phyloP scores from a whole-genome alignment of 2,797 vertebrate species.

The Ara ararauna region DNA sequence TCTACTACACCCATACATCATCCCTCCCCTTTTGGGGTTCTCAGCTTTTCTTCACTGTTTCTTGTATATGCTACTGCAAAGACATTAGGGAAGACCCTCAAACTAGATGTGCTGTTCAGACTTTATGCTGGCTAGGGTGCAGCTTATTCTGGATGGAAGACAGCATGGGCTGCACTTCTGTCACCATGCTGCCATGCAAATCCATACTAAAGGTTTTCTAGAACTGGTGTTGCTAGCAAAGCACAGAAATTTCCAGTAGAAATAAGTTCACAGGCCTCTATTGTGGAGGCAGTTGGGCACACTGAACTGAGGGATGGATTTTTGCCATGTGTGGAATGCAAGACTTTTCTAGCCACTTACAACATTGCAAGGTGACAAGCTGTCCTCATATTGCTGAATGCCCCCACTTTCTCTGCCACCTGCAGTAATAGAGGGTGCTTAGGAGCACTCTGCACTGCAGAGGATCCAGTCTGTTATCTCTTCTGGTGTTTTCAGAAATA shows the following conservation, averaged over 20 bases:
- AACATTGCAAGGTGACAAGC: background rate
- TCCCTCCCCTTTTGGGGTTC: background rate
- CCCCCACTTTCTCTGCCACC: background rate
- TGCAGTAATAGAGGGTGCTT: background rate
- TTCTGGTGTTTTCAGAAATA: slow-evolving; percentile 59
- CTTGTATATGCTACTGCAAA: background rate
- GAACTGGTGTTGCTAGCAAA: background rate
- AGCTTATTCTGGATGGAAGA: background rate
- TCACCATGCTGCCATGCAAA: background rate
- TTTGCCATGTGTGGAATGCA: background rate
- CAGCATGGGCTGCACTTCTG: rapidly evolving
- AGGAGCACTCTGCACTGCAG: slow-evolving; percentile 25
- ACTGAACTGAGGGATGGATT: background rate
- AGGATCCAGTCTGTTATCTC: slow-evolving; percentile 50
- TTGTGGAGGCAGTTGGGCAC: background rate
- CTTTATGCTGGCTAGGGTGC: background rate
- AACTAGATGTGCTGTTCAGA: background rate
- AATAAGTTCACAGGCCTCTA: rapidly evolving
- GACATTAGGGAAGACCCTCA: background rate
- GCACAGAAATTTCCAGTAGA: background rate
- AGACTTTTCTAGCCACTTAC: background rate
- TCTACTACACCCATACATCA: no score
- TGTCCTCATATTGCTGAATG: background rate
- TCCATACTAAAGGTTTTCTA: background rate
- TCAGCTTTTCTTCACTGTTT: background rate